A percentile compares a stretch with the other conserved stretches of the same genome.
Evolutionary conservation across 2,888 invertebrate species (phyloP).

Genomic region (Poecilobothrus nobilitatus): DNA sequence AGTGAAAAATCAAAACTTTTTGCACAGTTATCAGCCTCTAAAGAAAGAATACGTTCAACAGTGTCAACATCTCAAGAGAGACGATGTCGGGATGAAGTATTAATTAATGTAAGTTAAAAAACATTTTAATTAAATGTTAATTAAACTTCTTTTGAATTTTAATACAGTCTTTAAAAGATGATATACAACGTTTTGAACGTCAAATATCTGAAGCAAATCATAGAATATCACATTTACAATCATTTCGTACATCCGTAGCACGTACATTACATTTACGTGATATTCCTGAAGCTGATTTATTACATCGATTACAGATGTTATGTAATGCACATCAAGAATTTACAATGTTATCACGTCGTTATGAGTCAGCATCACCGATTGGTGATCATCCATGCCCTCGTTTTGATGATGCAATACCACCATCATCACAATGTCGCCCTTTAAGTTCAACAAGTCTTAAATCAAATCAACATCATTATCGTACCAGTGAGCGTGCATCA

Average conservation of each 20-base stretch:
- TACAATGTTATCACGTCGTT: conserved; percentile 69
- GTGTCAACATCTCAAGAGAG: conserved; percentile 40
- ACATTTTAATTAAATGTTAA: not conserved
- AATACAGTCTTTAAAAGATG: conserved; percentile 58
- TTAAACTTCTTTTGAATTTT: conserved; percentile 47
- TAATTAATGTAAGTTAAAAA: conserved; percentile 37
- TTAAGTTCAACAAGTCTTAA: conserved; percentile 30
- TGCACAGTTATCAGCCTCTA: conserved; percentile 35
- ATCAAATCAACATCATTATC: conserved; percentile 19
- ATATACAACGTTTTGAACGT: conserved; percentile 65
- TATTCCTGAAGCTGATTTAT: conserved; percentile 66
- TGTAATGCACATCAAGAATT: conserved; percentile 83
- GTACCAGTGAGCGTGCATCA: conserved; percentile 15
- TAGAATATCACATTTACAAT: conserved; percentile 67
- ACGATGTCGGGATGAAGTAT: conserved; percentile 40
- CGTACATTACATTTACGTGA: conserved; percentile 65
- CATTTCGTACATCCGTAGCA: conserved; percentile 65
- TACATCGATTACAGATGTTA: conserved; percentile 70
- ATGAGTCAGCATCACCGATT: conserved; percentile 47
- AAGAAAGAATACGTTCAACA: conserved; percentile 37
- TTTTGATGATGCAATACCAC: conserved; percentile 38
- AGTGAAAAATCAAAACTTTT: conserved; percentile 56
- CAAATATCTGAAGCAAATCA: conserved; percentile 64
- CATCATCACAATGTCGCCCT: conserved; percentile 37
- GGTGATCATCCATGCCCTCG: conserved; percentile 41